A percentile compares a stretch with the other conserved stretches of the same genome.
phyloP scores from a whole-genome alignment of 1,140 invertebrate genomes.

The Monomorium pharaonis region DNA sequence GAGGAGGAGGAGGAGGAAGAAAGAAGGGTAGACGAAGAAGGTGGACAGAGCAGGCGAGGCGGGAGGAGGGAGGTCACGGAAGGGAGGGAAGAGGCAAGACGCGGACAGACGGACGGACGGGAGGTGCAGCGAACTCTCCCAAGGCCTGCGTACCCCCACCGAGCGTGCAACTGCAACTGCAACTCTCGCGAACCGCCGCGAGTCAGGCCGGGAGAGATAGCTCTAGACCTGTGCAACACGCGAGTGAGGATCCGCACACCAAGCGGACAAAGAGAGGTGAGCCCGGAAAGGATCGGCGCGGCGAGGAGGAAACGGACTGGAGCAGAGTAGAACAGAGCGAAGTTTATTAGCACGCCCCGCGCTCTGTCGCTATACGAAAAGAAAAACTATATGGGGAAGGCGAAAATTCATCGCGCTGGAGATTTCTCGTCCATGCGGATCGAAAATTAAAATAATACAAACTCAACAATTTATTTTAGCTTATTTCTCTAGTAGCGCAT shows the following conservation, averaged over 20 bases:
- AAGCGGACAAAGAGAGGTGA: slow-evolving; percentile 57
- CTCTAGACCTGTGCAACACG: slow-evolving; percentile 53
- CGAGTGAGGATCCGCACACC: slow-evolving; percentile 35
- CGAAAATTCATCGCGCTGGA: background rate
- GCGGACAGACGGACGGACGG: slow-evolving; percentile 75
- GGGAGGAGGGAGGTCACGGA: slow-evolving; percentile 37
- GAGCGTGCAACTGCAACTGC: slow-evolving; percentile 73
- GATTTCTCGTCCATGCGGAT: background rate
- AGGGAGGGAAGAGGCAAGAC: slow-evolving; percentile 50
- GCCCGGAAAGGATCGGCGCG: slow-evolving; percentile 46
- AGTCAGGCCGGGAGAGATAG: slow-evolving; percentile 55
- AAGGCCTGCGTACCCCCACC: slow-evolving; percentile 79
- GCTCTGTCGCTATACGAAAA: slow-evolving; percentile 7
- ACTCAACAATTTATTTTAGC: background rate
- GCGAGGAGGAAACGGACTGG: slow-evolving; percentile 37
- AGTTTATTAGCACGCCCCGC: slow-evolving; percentile 28
- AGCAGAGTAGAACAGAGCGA: background rate
- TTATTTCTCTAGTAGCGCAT: background rate
- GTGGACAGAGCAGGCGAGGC: slow-evolving; percentile 18
- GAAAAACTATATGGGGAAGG: background rate
- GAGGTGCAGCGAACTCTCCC: slow-evolving; percentile 85
- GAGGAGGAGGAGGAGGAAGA: background rate
- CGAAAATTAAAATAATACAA: background rate
- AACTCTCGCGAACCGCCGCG: slow-evolving; percentile 63
- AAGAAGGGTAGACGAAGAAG: slow-evolving; percentile 34